Base-by-base conservation (phyloP, 2,797 vertebrate species). In the Lepilemur ruficaudatus region DNA sequence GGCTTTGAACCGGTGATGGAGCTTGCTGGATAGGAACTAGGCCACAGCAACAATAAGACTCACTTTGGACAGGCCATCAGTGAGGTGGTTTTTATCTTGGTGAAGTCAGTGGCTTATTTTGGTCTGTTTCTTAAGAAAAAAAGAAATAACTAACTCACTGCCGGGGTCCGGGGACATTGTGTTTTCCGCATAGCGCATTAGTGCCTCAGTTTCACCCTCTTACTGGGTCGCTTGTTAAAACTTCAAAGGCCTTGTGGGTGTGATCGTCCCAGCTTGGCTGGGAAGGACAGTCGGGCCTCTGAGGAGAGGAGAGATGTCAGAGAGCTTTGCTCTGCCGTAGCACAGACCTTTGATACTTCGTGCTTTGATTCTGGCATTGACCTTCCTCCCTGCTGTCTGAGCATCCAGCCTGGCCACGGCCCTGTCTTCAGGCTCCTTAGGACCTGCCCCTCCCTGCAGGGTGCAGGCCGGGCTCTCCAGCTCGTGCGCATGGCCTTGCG, bases 51-150 rank as follows among this genome's bases (percentile, higher is more conserved):
- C 41, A 38, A 2, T 50, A 25, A 41, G n/a, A n/a, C 41, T 38
- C 18, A 32, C 30, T 35, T 75, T 48, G 23, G 65, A 13, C 38
- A 2, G 52, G 86, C 72, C 9, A 0, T 43, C 25, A 13, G 20
- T 7, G 8, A 32, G 32, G 9, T 28, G 17, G 4, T 72, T 35
- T 69, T 61, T 75, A 7, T 57, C 52, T 55, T 38, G 41, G 80
- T 14, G 8, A 93, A 61, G 55, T 79, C 50, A 57, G 38, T 38
- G 80, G n/a, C 92, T 94, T n/a, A 8, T 91, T 95, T 92, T 63
- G 30, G 9, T 84, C 73, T 30, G 23, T 87, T 82, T 80, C 41
- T 87, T 73, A 76, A 88, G 75, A 14, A 88, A 70, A 65, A 86
- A 43, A 32, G 30, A 80, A 38, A 32, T 41, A 4, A 7, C 46